Evolutionary conservation across 1,140 invertebrate species (phyloP).

Genomic region (Papilio machaon): DNA sequence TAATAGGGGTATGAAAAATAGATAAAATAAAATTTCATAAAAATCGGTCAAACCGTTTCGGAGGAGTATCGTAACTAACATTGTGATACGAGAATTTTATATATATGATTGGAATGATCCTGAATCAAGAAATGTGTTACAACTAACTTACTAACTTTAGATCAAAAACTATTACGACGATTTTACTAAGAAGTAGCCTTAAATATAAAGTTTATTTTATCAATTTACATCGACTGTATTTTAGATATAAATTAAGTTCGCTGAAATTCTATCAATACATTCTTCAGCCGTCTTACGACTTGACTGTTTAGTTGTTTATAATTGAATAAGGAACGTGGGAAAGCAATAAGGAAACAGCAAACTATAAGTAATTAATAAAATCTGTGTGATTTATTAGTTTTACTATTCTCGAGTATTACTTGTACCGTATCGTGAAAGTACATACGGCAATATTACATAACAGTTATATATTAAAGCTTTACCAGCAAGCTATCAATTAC

Average conservation of each 20-base stretch:
- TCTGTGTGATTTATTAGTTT: slow-evolving; percentile 40
- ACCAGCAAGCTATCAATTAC: not conserved
- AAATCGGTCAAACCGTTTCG: too few species aligned
- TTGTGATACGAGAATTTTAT: too few species aligned
- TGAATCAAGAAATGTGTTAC: too few species aligned
- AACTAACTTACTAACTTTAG: too few species aligned
- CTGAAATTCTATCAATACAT: not conserved
- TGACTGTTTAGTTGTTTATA: slow-evolving; percentile 36
- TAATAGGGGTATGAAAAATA: too few species aligned
- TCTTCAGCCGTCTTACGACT: not conserved
- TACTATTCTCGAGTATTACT: slow-evolving; percentile 7
- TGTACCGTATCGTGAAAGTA: slow-evolving; percentile 9
- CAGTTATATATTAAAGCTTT: not conserved
- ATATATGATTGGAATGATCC: too few species aligned
- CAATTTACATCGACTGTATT: too few species aligned
- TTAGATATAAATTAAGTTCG: not conserved
- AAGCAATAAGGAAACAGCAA: slow-evolving; percentile 42
- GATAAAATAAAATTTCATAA: too few species aligned
- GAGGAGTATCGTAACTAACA: too few species aligned
- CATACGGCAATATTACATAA: not conserved
- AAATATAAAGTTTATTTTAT: not conserved
- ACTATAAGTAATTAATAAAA: slow-evolving; percentile 45
- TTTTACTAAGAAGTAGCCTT: not conserved
- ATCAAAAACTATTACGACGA: too few species aligned
- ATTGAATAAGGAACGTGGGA: slow-evolving; percentile 36